These are phyloP conservation scores for Lepidocolaptes lacrymiger DNA, from an alignment of 2,797 vertebrate species.

Conservation along the genomic window DNA sequence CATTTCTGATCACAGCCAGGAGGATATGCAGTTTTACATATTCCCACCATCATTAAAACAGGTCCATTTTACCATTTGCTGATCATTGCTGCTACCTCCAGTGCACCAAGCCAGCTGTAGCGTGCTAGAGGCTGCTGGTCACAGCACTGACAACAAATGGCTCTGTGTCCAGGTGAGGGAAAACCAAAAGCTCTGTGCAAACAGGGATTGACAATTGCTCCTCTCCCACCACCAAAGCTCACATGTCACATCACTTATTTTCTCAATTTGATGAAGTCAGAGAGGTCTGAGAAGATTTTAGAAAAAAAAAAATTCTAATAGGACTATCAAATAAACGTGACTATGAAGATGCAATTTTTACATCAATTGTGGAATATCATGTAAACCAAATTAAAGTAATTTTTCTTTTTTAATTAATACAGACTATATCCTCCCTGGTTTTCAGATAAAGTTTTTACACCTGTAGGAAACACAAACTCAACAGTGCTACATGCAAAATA, in stretches of 20 bases:
- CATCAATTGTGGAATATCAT: not conserved
- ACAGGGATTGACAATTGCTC: not conserved
- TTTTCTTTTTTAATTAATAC: not conserved
- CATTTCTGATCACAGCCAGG: constrained; percentile 13
- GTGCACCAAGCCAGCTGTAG: not conserved
- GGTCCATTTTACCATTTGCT: constrained; percentile 44
- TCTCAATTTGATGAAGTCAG: not conserved
- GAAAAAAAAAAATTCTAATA: not conserved
- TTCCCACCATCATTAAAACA: constrained; percentile 71
- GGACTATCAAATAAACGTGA: not conserved
- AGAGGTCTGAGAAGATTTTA: not conserved
- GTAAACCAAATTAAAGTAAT: not conserved
- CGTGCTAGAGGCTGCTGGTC: not conserved
- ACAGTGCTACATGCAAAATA: not conserved
- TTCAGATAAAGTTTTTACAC: not conserved
- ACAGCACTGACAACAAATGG: not conserved
- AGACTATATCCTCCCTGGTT: not conserved
- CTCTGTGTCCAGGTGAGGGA: not conserved
- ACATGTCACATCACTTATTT: not conserved
- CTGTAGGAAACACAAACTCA: not conserved
- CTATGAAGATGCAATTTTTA: not conserved
- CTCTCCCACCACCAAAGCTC: not conserved
- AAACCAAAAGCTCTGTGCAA: not conserved
- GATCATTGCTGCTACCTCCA: not conserved
- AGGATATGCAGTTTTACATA: not conserved